These are phyloP conservation scores for Drosophila hamatofila DNA, from an alignment of 2,888 invertebrate genomes.

Conservation along the genomic window DNA sequence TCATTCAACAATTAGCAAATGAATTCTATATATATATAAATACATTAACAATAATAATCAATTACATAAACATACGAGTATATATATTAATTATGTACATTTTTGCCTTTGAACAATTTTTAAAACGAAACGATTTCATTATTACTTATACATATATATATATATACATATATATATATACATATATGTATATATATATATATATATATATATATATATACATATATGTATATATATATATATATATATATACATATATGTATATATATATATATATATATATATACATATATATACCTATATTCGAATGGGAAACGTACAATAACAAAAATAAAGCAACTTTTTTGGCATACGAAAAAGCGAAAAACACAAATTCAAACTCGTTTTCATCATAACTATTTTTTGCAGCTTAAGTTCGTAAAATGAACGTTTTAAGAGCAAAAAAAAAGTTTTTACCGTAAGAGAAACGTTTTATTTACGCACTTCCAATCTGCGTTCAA, in stretches of 20 bases:
- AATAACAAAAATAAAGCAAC: conserved; percentile 65
- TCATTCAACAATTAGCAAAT: conserved; percentile 52
- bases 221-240: conserved; percentile 28
- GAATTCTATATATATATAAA: conserved; percentile 17
- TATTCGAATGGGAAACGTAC: conserved; percentile 58
- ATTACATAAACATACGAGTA: conserved; percentile 18
- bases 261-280: conserved; percentile 36
- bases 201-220: conserved; percentile 34
- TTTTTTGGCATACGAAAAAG: conserved; percentile 76
- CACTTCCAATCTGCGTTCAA: neutral
- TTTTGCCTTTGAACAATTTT: conserved; percentile 74
- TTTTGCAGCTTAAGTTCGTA: neutral
- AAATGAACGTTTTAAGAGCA: neutral
- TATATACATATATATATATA: conserved; percentile 11
- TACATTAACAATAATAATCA: conserved; percentile 23
- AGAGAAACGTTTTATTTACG: neutral
- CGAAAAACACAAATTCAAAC: conserved; percentile 49
- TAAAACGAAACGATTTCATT: conserved; percentile 67
- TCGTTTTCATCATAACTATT: neutral
- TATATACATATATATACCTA: conserved; percentile 30
- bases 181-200: neutral
- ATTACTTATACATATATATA: conserved; percentile 49
- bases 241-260: conserved; percentile 39
- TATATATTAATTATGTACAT: conserved; percentile 56
- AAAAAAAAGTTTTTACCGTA: neutral